Base-by-base conservation (phyloP, 2,113 vertebrate genomes). In the Tragelaphus strepsiceros region DNA sequence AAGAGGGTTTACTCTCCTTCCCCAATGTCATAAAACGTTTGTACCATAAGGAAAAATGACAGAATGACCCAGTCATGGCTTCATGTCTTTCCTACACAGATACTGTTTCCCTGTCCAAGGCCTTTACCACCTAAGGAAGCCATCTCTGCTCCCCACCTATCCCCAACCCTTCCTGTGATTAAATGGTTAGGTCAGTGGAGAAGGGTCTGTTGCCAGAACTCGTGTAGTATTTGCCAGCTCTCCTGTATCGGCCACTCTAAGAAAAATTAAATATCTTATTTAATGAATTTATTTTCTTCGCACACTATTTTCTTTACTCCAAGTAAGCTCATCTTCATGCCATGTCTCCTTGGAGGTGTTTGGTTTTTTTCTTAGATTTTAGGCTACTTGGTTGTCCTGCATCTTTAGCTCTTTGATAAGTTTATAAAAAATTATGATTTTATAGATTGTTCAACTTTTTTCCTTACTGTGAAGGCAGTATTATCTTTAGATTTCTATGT, bases 401-500 rank as follows among this genome's bases (percentile, higher is more conserved):
- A 58, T 53, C 32, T 78, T 78, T 58, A 84, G 5, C 12, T 97
- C 6, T 62, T 62, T 58, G 13, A 53, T 54, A 22, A 3, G 6
- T 89, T 78, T 30, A 67, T 46, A n/a, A 67, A 90, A 90, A 77
- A 9, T 14, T 71, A 67, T 81, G 12, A 91, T 84, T 93, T 93
- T 94, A 14, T 71, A 67, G 28, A 43, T 24, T 58, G 35, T 14
- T 84, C 13, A 90, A 7, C 6, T 28, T 43, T 51, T 51, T 35
- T 67, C 54, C 35, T 88, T 85, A 6, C 83, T 61, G 30, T 67
- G 51, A 84, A 21, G 15, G 24, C 10, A 82, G 32, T 21, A 15
- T 74, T 77, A 15, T 88, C 61, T 53, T 9, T 16, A 61, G 7
- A 10, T 88, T 89, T 54, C 56, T 85, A 71, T 10, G 54, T 24